Conservation (phyloP, 2,113 vertebrate genomes). For the Empidonax alnorum region DNA sequence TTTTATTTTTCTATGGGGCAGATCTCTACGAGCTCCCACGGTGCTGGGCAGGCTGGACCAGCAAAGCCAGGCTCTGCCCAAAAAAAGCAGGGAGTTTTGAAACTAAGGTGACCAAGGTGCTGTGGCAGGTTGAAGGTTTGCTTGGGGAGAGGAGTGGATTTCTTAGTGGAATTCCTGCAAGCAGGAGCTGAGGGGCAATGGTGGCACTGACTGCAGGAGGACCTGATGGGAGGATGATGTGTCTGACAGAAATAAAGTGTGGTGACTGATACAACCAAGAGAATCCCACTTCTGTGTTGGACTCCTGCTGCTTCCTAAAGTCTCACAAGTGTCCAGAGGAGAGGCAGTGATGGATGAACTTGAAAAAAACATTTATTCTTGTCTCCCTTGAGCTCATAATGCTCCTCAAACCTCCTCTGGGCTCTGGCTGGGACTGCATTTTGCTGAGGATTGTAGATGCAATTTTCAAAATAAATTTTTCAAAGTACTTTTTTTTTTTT, state of each 20-base stretch:
- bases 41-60: neutral
- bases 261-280: neutral
- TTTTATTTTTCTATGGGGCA: neutral
- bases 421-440: neutral
- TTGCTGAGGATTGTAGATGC: neutral
- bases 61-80: neutral
- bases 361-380: neutral
- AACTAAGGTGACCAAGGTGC: neutral
- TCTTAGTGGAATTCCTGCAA: neutral
- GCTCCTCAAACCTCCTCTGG: neutral
- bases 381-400: neutral
- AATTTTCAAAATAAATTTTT: neutral
- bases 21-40: rapidly evolving
- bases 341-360: neutral
- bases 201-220: neutral
- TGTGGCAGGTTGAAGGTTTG: neutral
- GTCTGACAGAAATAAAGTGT: neutral
- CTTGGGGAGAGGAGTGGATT: neutral
- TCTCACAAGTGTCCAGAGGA: neutral
- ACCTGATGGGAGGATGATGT: neutral
- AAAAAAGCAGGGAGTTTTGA: neutral
- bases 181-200: neutral
- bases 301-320: neutral
- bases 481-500: neutral
- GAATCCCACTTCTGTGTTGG: neutral